phyloP scores from a whole-genome alignment of 2,888 invertebrate species.

The Harmothoe impar region DNA sequence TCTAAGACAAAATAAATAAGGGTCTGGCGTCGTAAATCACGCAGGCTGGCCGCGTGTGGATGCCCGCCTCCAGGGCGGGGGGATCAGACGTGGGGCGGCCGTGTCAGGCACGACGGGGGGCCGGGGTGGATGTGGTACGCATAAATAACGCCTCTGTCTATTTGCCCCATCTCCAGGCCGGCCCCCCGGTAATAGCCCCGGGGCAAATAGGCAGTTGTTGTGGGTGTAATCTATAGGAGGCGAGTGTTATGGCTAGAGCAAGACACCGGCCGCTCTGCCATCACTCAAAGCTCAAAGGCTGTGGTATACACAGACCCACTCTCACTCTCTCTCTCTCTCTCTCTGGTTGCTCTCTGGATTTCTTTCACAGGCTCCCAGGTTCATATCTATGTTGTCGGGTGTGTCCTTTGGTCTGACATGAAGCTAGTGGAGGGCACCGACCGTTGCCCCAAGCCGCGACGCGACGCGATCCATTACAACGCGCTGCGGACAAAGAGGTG shows the following conservation, averaged over 20 bases:
- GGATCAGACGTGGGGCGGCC: not conserved
- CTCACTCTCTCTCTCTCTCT: not conserved
- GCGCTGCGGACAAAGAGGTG: too few relatives aligned
- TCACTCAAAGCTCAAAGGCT: not conserved
- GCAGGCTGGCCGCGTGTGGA: not conserved
- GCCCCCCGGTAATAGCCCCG: slow-evolving; percentile 41
- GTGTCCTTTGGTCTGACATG: too few relatives aligned
- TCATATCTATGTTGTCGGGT: too few relatives aligned
- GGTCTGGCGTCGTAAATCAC: not conserved
- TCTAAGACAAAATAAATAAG: slow-evolving; percentile 56
- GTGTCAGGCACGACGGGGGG: slow-evolving; percentile 11
- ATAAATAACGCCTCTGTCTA: slow-evolving; percentile 45
- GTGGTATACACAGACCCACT: not conserved
- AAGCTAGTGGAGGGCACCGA: too few relatives aligned
- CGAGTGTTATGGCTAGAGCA: slow-evolving; percentile 21
- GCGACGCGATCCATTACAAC: too few relatives aligned
- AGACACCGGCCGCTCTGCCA: not conserved
- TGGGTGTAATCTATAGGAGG: slow-evolving; percentile 39
- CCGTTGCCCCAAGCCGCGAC: too few relatives aligned
- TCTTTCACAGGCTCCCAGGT: not conserved
- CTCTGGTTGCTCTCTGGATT: not conserved
- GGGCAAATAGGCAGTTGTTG: slow-evolving; percentile 48
- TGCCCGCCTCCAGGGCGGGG: not conserved
- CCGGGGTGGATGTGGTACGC: not conserved
- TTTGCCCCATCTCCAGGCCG: slow-evolving; percentile 45